Conservation (phyloP, 1,140 invertebrate genomes). For the Drosophila triauraria region DNA sequence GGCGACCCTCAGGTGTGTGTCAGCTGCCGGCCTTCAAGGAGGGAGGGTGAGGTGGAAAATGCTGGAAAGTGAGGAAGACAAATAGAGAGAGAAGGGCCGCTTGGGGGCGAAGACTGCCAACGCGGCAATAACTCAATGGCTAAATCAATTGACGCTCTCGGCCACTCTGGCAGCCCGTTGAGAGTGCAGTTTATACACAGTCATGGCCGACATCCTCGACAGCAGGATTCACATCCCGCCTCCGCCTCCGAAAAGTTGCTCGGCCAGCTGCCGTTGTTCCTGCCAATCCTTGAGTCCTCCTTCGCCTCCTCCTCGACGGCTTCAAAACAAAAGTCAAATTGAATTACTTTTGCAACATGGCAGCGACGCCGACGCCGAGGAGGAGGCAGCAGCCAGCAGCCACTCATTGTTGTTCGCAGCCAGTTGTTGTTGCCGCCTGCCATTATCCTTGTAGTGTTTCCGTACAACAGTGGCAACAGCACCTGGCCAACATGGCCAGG, state of each 20-base stretch:
- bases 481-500: slow-evolving; percentile 31
- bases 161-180: slow-evolving; percentile 34
- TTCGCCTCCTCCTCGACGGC: slow-evolving; percentile 17
- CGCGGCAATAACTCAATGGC: slow-evolving; percentile 67
- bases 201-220: slow-evolving; percentile 27
- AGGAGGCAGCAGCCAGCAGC: slow-evolving; percentile 15
- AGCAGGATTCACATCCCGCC: neutral
- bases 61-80: neutral
- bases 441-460: slow-evolving; percentile 61
- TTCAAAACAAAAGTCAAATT: slow-evolving; percentile 73
- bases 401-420: slow-evolving; percentile 54
- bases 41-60: neutral
- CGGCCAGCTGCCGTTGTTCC: slow-evolving; percentile 33
- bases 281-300: slow-evolving; percentile 34
- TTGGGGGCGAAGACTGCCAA: slow-evolving; percentile 6
- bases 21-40: slow-evolving; percentile 11
- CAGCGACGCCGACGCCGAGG: slow-evolving; percentile 35
- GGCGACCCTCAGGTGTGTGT: slow-evolving; percentile 4
- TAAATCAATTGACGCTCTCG: slow-evolving; percentile 70
- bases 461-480: slow-evolving; percentile 55
- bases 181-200: slow-evolving; percentile 46
- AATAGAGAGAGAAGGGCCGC: neutral
- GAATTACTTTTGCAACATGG: slow-evolving; percentile 75
- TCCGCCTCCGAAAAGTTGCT: slow-evolving; percentile 11
- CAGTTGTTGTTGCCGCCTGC: slow-evolving; percentile 45